Conservation (phyloP, 2,113 vertebrate genomes). For the Neopipo cinnamomea region DNA sequence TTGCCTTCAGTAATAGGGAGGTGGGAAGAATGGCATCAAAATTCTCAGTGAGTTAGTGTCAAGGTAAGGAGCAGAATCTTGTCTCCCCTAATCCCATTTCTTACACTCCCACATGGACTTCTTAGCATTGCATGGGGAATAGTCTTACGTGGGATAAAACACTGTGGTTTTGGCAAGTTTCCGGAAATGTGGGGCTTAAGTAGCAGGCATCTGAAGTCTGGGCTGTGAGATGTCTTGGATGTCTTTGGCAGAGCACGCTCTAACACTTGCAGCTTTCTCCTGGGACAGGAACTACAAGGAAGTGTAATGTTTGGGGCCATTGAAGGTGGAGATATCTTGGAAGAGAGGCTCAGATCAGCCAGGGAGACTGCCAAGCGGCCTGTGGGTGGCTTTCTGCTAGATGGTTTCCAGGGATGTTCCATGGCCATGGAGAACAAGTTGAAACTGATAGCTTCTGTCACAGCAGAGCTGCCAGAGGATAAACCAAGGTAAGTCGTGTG, state of each 20-base stretch:
- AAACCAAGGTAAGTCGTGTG: conserved; percentile 85
- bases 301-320: conserved; percentile 87
- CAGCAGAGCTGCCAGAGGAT: conserved; percentile 87
- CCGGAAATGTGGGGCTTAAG: not conserved
- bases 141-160: not conserved
- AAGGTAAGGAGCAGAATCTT: not conserved
- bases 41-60: not conserved
- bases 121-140: not conserved
- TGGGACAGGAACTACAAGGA: conserved; percentile 80
- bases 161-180: not conserved
- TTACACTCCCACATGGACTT: not conserved
- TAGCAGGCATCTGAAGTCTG: not conserved
- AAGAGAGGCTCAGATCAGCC: conserved; percentile 91
- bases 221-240: not conserved
- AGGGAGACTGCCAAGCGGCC: conserved; percentile 92
- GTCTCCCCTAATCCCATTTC: not conserved
- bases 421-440: conserved; percentile 78
- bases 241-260: not conserved
- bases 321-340: conserved; percentile 89
- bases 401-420: conserved; percentile 84
- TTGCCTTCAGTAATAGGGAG: not conserved
- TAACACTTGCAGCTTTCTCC: conserved; percentile 38
- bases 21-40: not conserved
- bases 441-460: conserved; percentile 83
- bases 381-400: conserved; percentile 92